Evolutionary conservation across 2,888 invertebrate species (phyloP).

Genomic region (Helleia helle): DNA sequence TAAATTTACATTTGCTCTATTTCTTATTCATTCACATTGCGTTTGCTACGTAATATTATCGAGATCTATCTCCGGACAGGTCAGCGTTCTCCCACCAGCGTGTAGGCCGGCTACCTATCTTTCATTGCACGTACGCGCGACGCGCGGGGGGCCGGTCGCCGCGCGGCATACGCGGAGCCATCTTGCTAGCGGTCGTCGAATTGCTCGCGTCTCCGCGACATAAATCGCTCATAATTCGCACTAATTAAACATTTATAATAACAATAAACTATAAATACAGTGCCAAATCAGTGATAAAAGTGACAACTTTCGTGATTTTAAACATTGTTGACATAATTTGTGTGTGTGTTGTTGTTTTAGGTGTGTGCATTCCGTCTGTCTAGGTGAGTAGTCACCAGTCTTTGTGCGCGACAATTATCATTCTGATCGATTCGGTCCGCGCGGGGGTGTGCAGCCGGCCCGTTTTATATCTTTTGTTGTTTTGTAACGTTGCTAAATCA

Average conservation of each 20-base stretch:
- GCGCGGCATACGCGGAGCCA: conserved; percentile 58
- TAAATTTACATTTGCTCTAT: not conserved
- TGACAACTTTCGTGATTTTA: conserved; percentile 34
- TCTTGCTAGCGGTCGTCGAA: conserved; percentile 68
- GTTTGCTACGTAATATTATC: not conserved
- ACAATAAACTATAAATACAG: conserved; percentile 37
- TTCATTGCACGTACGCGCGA: conserved; percentile 71
- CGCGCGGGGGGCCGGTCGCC: conserved; percentile 51
- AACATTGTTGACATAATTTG: conserved; percentile 46
- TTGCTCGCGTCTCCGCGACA: conserved; percentile 63
- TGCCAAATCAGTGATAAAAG: conserved; percentile 29
- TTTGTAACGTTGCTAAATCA: conserved; percentile 66
- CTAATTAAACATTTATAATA: conserved; percentile 55
- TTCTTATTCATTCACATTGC: not conserved
- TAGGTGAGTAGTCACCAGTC: conserved; percentile 66
- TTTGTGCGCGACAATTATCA: conserved; percentile 74
- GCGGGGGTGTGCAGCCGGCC: conserved; percentile 62
- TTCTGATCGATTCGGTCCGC: conserved; percentile 65
- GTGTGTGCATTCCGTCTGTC: conserved; percentile 62
- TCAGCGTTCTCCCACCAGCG: conserved; percentile 35
- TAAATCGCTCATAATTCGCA: conserved; percentile 62
- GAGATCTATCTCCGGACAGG: conserved; percentile 33
- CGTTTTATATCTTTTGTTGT: conserved; percentile 73
- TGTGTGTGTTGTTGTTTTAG: conserved; percentile 58
- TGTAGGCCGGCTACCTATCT: conserved; percentile 65